Evolutionary conservation across 2,888 invertebrate species (phyloP), one percentile per base, ranked within the genome.

Genomic region (Melangyna quadrimaculata): DNA sequence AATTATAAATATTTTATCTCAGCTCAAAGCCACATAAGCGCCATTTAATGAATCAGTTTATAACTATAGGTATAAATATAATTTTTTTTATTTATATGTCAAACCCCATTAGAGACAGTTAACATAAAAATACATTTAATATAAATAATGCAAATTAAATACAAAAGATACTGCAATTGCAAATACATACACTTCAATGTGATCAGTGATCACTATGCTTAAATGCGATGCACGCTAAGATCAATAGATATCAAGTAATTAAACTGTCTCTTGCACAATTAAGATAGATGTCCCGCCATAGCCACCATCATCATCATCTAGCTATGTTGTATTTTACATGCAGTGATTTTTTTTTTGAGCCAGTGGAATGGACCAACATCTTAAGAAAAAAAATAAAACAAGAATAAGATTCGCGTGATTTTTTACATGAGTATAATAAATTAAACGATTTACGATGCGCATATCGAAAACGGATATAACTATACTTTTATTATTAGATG

Each of bases 391-490:
- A 51, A 29, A 61, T n/a, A 17, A 51, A n/a, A 53, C 2, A 32
- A 32, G 57, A 57, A 57, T 57, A 22, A n/a, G 24, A 65, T 72
- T 86, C 48, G 80, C 80, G 75, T 86, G 84, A 73, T 80, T 73
- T 77, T 59, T 61, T 61, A 63, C 51, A 63, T 61, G 61, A 57
- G 63, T 51, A n/a, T 51, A 72, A 80, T 86, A 86, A 86, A 86
- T 86, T 86, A 86, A 80, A 77, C 77, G 80, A 80, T 80, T 80
- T 77, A 86, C 77, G 84, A 86, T 80, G 80, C 80, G 72, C 80
- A 80, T 67, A 67, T 67, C 77, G 40, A 86, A 86, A 86, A 86
- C 84, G 84, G 84, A 86, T 86, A 80, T 86, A 80, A 80, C 75
- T 72, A 59, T 59, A 80, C 72, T 48, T 61, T 79, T 57, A 74